Evolutionary conservation across 2,113 vertebrate genomes (phyloP).

Genomic region (Eolophus roseicapilla): DNA sequence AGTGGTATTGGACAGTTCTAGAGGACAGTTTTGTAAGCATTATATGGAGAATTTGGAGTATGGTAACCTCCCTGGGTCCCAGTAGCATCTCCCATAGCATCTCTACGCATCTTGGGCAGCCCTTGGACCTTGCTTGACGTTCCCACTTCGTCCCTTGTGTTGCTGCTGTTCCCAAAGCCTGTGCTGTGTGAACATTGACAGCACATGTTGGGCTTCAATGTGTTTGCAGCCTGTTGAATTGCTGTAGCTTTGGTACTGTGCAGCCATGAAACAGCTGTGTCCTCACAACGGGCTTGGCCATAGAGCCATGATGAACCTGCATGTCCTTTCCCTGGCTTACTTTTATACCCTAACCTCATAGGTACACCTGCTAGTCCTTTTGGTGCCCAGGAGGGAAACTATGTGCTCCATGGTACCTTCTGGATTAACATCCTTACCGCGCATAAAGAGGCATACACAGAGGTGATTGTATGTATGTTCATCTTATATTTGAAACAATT

Average conservation of each 20-base stretch:
- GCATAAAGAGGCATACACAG: background rate
- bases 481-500: background rate
- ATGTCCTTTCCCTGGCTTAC: background rate
- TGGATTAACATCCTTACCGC: background rate
- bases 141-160: rapidly evolving
- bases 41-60: background rate
- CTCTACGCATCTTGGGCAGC: rapidly evolving
- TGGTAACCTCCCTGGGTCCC: background rate
- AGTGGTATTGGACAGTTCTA: background rate
- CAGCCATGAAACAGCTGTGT: background rate
- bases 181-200: rapidly evolving
- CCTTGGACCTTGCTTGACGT: background rate
- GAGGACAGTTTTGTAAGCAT: background rate
- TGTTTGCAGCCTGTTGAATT: background rate
- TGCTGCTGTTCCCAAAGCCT: background rate
- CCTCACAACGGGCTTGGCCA: background rate
- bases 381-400: background rate
- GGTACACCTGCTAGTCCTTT: background rate
- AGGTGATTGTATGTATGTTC: background rate
- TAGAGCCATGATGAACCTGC: background rate
- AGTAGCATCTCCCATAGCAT: background rate
- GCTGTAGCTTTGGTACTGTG: background rate
- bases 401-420: background rate
- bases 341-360: background rate
- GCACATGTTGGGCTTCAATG: rapidly evolving